Conservation (phyloP, 1,140 invertebrate species). For the Drosophila truncata region DNA sequence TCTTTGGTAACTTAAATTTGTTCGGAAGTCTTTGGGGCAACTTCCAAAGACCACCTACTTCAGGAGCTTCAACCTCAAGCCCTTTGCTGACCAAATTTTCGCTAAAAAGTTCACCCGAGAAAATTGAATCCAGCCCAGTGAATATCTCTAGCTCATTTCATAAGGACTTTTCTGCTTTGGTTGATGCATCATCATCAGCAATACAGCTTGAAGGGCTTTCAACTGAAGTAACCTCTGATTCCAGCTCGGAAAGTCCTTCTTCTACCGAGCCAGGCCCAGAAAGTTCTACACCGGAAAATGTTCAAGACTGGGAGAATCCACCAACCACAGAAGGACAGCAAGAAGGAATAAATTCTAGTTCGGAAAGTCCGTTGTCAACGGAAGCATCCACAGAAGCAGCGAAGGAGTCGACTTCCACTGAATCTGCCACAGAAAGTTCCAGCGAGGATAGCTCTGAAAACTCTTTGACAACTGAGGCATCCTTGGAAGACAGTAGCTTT, state of each 20-base stretch:
- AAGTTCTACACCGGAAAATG: neutral
- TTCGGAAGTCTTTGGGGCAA: slow-evolving; percentile 52
- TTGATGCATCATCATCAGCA: neutral
- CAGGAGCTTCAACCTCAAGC: neutral
- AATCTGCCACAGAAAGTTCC: neutral
- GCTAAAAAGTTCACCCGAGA: neutral
- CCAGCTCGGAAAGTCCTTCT: neutral
- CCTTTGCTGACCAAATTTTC: neutral
- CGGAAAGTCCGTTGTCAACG: neutral
- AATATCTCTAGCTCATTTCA: neutral
- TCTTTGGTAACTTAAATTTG: slow-evolving; percentile 55
- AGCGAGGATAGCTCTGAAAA: neutral
- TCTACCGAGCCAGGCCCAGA: neutral
- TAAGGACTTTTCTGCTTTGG: neutral
- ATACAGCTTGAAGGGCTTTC: neutral
- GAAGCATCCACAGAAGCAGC: neutral
- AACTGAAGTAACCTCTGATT: neutral
- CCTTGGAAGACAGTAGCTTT: neutral
- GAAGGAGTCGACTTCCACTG: neutral
- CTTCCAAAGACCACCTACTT: neutral
- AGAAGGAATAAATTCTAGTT: neutral
- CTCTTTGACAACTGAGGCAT: neutral
- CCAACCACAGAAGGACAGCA: neutral
- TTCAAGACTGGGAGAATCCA: neutral
- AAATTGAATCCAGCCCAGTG: neutral